Conservation (phyloP, 1,140 invertebrate species). For the Bombus breviceps region DNA sequence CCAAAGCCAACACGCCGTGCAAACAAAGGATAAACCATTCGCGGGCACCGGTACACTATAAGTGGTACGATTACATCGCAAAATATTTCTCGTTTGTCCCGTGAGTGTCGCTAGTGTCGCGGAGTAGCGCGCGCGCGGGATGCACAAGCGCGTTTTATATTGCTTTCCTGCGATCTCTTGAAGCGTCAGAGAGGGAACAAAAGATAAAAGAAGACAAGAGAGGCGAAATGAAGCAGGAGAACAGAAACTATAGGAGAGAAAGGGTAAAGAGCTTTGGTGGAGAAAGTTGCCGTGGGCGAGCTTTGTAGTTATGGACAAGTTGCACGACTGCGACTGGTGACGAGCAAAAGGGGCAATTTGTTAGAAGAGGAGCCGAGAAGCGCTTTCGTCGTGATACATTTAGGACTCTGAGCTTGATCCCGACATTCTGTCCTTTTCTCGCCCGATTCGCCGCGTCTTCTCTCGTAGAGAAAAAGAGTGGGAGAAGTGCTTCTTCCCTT, state of each 20-base stretch:
- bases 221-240: slow-evolving; percentile 12
- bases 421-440: not conserved
- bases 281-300: slow-evolving; percentile 61
- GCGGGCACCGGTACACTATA: slow-evolving; percentile 50
- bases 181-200: not conserved
- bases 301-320: slow-evolving; percentile 74
- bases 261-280: slow-evolving; percentile 47
- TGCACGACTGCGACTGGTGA: slow-evolving; percentile 53
- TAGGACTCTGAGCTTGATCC: slow-evolving; percentile 28
- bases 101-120: not conserved
- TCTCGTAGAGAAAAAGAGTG: not conserved
- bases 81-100: slow-evolving; percentile 56
- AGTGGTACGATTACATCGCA: slow-evolving; percentile 64
- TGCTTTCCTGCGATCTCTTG: slow-evolving; percentile 64
- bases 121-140: slow-evolving; percentile 22
- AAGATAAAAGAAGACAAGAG: not conserved
- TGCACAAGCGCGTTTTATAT: slow-evolving; percentile 57
- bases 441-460: not conserved
- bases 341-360: slow-evolving; percentile 74
- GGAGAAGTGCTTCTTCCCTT: slow-evolving; percentile 10
- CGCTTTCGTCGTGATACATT: slow-evolving; percentile 67
- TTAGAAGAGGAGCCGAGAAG: slow-evolving; percentile 62
- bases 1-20: slow-evolving; percentile 43
- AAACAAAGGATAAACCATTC: slow-evolving; percentile 65
- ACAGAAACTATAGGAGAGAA: slow-evolving; percentile 37